These are phyloP conservation scores for Drosophila mojavensis DNA, from an alignment of 1,140 invertebrate genomes.

Conservation along the genomic window DNA sequence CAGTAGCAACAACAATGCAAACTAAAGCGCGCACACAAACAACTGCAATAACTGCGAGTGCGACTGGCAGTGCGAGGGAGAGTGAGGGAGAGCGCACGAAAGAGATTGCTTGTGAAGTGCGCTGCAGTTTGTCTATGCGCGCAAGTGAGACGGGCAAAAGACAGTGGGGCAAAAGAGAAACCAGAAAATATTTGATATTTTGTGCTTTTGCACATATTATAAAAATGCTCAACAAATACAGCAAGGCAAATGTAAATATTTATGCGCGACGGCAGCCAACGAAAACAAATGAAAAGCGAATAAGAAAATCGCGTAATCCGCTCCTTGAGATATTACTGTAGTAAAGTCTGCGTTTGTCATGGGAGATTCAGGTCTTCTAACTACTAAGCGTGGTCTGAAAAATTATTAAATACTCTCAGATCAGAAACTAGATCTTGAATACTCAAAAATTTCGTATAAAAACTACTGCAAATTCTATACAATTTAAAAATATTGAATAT, in stretches of 20 bases:
- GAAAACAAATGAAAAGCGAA: conserved; percentile 27
- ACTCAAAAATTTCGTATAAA: too few species aligned
- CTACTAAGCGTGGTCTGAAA: too few species aligned
- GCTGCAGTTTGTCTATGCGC: conserved; percentile 8
- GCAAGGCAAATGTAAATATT: conserved; percentile 58
- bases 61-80: conserved; percentile 7
- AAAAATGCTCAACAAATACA: conserved; percentile 65
- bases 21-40: conserved; percentile 19
- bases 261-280: conserved; percentile 31
- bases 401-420: too few species aligned
- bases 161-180: conserved; percentile 26
- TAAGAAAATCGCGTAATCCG: conserved; percentile 50
- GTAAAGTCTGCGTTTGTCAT: not conserved
- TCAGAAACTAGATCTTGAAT: too few species aligned
- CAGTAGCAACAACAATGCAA: conserved; percentile 41
- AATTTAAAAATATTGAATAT: not conserved
- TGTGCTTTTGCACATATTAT: conserved; percentile 50
- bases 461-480: too few species aligned
- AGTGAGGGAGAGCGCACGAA: not conserved
- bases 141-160: conserved; percentile 1
- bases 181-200: conserved; percentile 72
- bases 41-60: conserved; percentile 31
- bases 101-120: not conserved
- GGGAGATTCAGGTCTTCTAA: too few species aligned
- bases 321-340: conserved; percentile 31